phyloP scores from a whole-genome alignment of 2,888 invertebrate species.

The Hedychridium roseum region DNA sequence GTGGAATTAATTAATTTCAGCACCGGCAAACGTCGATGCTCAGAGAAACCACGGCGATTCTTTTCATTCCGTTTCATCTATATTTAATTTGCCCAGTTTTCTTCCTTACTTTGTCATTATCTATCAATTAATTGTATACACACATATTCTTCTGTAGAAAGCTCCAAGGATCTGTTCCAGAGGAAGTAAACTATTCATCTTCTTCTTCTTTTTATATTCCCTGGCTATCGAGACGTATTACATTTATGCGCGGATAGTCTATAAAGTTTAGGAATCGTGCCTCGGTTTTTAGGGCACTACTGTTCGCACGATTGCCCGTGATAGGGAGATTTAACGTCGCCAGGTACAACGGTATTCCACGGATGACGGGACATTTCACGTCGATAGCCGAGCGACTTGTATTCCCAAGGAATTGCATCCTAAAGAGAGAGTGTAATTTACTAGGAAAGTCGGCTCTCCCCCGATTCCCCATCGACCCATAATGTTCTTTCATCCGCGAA shows the following conservation, averaged over 20 bases:
- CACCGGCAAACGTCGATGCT: conserved; percentile 8
- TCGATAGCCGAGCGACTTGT: conserved; percentile 30
- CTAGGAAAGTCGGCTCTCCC: conserved; percentile 20
- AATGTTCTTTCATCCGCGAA: conserved; percentile 31
- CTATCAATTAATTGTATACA: no score
- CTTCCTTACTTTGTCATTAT: conserved; percentile 1
- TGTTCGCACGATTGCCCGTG: no score
- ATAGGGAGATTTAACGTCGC: no score
- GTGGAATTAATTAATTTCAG: conserved; percentile 8
- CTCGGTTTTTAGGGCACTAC: no score
- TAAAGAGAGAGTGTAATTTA: conserved; percentile 30
- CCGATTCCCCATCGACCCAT: conserved; percentile 3
- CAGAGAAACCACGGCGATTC: conserved; percentile 11
- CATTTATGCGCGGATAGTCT: no score
- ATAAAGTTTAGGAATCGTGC: no score
- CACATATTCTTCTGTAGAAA: no score
- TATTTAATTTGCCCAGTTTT: conserved; percentile 8
- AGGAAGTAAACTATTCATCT: no score
- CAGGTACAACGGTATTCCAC: no score
- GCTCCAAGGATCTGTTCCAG: no score
- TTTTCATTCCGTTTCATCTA: conserved; percentile 10
- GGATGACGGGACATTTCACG: conserved; percentile 17
- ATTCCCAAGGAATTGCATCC: conserved; percentile 26
- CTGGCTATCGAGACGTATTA: no score
- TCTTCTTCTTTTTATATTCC: no score